phyloP scores from a whole-genome alignment of 2,797 vertebrate species.

The Aeoliscus strigatus region DNA sequence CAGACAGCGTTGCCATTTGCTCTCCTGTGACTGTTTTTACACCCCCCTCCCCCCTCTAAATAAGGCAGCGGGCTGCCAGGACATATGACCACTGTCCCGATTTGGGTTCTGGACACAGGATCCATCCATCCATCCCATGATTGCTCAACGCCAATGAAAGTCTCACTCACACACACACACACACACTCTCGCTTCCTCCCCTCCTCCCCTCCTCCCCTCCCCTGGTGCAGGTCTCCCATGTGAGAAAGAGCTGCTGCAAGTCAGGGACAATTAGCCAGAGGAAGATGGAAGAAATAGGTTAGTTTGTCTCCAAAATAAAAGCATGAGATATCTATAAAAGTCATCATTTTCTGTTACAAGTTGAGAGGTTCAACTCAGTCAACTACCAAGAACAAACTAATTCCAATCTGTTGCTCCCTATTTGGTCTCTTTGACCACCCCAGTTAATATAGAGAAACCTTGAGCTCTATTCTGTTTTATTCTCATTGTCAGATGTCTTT shows the following conservation, averaged over 20 bases:
- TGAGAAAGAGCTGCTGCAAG: slow-evolving; percentile 39
- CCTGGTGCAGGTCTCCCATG: slow-evolving; percentile 57
- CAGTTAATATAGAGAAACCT: no score
- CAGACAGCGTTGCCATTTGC: slow-evolving; percentile 75
- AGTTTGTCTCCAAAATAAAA: slow-evolving; percentile 55
- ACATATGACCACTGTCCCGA: slow-evolving; percentile 77
- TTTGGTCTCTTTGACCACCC: no score
- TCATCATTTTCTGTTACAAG: no score
- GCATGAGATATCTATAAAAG: background rate
- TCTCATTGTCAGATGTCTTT: no score
- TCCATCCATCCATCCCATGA: slow-evolving; percentile 75
- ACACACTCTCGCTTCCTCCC: slow-evolving; percentile 44
- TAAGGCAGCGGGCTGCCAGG: slow-evolving; percentile 81
- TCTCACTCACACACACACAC: slow-evolving; percentile 56
- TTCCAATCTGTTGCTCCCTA: no score
- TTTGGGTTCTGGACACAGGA: slow-evolving; percentile 78
- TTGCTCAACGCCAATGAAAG: slow-evolving; percentile 77
- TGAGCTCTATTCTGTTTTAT: no score
- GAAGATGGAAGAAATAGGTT: slow-evolving; percentile 21
- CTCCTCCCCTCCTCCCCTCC: no score
- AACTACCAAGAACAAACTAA: no score
- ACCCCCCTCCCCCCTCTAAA: slow-evolving; percentile 89
- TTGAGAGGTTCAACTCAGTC: no score
- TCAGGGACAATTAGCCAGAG: slow-evolving; percentile 20
- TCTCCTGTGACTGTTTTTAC: slow-evolving; percentile 82